A percentile compares a stretch with the other conserved stretches of the same genome.
Conservation (phyloP, 2,113 vertebrate species). For the Pionites leucogaster region DNA sequence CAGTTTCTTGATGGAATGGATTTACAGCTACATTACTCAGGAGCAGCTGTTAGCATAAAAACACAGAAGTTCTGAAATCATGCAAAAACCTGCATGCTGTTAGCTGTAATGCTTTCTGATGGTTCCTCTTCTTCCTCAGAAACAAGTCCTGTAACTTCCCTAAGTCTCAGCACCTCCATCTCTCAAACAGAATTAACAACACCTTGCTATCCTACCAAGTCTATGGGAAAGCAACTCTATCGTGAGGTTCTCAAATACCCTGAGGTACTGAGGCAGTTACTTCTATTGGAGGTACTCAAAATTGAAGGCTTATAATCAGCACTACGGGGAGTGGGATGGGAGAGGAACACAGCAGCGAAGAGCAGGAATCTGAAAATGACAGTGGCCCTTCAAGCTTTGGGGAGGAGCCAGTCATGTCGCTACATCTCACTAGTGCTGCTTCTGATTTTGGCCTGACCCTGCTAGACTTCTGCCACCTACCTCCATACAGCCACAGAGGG, state of each 20-base stretch:
- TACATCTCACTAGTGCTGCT: not conserved
- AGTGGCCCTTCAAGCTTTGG: not conserved
- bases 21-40: not conserved
- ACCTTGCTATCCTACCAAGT: not conserved
- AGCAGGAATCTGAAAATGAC: not conserved
- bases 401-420: not conserved
- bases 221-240: not conserved
- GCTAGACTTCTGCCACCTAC: not conserved
- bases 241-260: not conserved
- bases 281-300: not conserved
- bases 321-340: fast-evolving
- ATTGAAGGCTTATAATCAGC: not conserved
- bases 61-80: not conserved
- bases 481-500: fast-evolving
- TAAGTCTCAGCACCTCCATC: not conserved
- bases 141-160: not conserved
- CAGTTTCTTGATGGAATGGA: not conserved
- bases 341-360: not conserved
- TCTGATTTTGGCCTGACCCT: not conserved
- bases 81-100: not conserved
- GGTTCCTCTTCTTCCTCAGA: not conserved
- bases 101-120: not conserved
- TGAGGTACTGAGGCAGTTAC: not conserved
- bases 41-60: not conserved
- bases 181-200: not conserved